Evolutionary conservation across 2,113 vertebrate species (phyloP).

Genomic region (Ammodramus savannarum): DNA sequence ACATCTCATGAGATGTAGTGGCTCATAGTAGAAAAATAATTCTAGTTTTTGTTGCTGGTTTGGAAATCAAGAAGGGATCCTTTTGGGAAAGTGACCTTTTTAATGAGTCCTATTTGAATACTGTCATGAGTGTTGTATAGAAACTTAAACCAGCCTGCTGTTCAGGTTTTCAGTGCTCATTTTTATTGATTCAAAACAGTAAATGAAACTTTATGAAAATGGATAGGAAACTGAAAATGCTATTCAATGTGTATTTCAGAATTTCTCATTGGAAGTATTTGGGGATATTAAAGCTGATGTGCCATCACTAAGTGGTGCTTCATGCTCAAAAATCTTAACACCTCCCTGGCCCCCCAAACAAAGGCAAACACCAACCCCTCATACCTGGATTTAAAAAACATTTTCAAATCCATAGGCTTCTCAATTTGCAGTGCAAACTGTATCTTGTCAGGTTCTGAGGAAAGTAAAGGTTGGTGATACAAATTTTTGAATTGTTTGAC

Average conservation of each 20-base stretch:
- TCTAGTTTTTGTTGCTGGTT: conserved; percentile 10
- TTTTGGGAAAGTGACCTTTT: conserved; percentile 37
- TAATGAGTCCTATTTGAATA: conserved; percentile 6
- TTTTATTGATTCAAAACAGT: background rate
- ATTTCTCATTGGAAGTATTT: background rate
- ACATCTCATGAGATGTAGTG: background rate
- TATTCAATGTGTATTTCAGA: background rate
- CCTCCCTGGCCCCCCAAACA: background rate
- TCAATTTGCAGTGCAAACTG: background rate
- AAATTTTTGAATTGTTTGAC: background rate
- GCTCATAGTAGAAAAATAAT: background rate
- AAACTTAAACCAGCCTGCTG: background rate
- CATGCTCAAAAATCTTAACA: background rate
- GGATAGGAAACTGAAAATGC: background rate
- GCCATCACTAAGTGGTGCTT: background rate
- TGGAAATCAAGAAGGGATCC: conserved; percentile 8
- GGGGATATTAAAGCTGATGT: background rate
- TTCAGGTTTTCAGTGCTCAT: background rate
- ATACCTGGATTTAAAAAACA: background rate
- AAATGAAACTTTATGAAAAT: conserved; percentile 13
- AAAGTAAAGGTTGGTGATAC: background rate
- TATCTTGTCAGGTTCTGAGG: background rate
- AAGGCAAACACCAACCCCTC: background rate
- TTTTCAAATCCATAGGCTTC: background rate
- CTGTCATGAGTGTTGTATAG: background rate